Evolutionary conservation across 2,797 vertebrate species (phyloP).

Genomic region (Tenualosa thibaudeaui): DNA sequence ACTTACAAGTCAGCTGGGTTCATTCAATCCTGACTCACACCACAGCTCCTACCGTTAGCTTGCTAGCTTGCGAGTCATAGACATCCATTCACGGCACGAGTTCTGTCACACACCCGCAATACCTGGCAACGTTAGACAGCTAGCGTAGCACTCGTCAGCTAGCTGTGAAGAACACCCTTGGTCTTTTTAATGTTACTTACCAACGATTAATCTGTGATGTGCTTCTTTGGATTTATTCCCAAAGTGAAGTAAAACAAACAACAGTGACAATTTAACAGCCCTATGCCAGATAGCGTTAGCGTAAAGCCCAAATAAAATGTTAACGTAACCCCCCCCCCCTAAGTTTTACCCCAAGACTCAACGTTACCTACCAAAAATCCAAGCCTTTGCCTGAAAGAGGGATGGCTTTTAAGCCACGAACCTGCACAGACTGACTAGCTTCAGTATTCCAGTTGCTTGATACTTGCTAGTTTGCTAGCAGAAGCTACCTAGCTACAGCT

Average conservation of each 20-base stretch:
- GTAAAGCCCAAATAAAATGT: slow-evolving; percentile 41
- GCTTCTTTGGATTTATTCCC: slow-evolving; percentile 49
- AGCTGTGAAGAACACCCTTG: slow-evolving; percentile 56
- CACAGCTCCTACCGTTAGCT: neutral
- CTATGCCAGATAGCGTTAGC: slow-evolving; percentile 32
- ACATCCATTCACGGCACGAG: slow-evolving; percentile 43
- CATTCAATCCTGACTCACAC: slow-evolving; percentile 39
- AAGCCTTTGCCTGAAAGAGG: slow-evolving; percentile 73
- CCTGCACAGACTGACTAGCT: slow-evolving; percentile 48
- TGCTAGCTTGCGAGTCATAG: slow-evolving; percentile 14
- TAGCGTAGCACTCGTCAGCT: slow-evolving; percentile 18
- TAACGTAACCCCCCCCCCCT: slow-evolving; percentile 54
- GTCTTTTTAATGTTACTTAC: slow-evolving; percentile 53
- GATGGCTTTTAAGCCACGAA: slow-evolving; percentile 67
- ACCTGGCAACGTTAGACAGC: slow-evolving; percentile 28
- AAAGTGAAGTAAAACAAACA: slow-evolving; percentile 45
- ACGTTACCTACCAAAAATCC: slow-evolving; percentile 81
- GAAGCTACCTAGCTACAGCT: slow-evolving; percentile 10
- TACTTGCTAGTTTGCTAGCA: slow-evolving; percentile 30
- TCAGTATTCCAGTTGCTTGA: slow-evolving; percentile 41
- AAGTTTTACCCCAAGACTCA: slow-evolving; percentile 53
- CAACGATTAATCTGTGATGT: slow-evolving; percentile 54
- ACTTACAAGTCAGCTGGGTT: slow-evolving; percentile 22
- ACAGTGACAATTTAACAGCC: slow-evolving; percentile 33
- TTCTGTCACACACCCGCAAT: slow-evolving; percentile 43